These are phyloP conservation scores for Botrylloides violaceus DNA, from an alignment of 23 tunicate species.

Conservation along the genomic window DNA sequence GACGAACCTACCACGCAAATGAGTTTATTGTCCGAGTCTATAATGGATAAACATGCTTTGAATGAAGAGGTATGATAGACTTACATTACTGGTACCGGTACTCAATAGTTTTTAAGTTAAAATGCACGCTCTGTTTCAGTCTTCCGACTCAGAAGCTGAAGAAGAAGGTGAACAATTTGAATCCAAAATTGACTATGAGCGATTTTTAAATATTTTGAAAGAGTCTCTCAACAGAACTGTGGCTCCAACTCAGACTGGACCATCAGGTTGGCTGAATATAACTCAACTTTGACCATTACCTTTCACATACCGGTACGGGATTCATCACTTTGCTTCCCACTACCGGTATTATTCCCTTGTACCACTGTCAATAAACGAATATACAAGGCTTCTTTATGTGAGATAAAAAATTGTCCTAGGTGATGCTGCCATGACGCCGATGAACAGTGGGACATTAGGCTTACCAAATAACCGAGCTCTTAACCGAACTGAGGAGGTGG, in stretches of 20 bases:
- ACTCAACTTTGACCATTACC: no score
- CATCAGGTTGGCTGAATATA: no score
- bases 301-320: no score
- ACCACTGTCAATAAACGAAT: no score
- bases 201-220: conserved; percentile 55
- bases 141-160: conserved; percentile 33
- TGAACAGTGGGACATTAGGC: neutral
- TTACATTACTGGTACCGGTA: no score
- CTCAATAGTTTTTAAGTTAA: no score
- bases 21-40: conserved; percentile 64
- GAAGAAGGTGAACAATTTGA: conserved; percentile 62
- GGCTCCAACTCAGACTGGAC: conserved; percentile 10
- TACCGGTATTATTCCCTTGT: no score
- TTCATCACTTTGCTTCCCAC: no score
- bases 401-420: no score
- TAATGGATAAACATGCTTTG: conserved; percentile 73
- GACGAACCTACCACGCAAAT: conserved; percentile 65
- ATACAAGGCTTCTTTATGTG: no score
- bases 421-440: conserved; percentile 25
- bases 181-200: conserved; percentile 69
- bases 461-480: conserved; percentile 23
- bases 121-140: neutral
- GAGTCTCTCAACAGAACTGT: conserved; percentile 33
- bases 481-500: conserved; percentile 85
- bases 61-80: conserved; percentile 42